A percentile compares a stretch with the other conserved stretches of the same genome.
Evolutionary conservation across 1,140 invertebrate species (phyloP).

Genomic region (Caenorhabditis elegans): DNA sequence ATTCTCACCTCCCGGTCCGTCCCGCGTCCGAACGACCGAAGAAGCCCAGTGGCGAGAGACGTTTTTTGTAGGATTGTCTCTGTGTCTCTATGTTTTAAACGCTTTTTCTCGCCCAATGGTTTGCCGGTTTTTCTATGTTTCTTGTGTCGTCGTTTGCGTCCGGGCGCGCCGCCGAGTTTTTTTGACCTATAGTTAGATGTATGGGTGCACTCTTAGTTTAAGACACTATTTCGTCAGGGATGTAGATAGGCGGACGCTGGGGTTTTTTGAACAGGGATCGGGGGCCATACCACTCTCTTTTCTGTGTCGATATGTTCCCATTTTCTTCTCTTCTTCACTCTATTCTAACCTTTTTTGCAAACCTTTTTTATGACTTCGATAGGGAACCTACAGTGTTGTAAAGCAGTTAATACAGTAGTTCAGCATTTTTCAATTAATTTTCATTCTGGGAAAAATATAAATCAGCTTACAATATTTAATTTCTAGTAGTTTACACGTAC

Average conservation of each 20-base stretch:
- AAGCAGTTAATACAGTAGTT: too few species aligned
- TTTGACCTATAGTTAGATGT: slow-evolving; percentile 31
- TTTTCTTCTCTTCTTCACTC: neutral
- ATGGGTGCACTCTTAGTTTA: neutral
- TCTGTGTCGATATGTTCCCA: neutral
- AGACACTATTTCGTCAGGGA: neutral
- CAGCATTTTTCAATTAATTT: too few species aligned
- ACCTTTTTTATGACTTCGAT: neutral
- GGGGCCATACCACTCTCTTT: slow-evolving; percentile 1
- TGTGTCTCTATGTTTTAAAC: neutral
- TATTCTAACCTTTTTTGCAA: neutral
- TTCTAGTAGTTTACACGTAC: too few species aligned
- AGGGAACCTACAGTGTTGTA: neutral
- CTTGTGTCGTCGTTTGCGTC: slow-evolving; percentile 25
- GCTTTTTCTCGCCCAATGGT: too few species aligned
- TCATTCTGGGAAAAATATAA: too few species aligned
- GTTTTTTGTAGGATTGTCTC: neutral
- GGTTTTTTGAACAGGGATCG: neutral
- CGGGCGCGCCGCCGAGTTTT: slow-evolving; percentile 37
- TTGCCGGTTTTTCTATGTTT: slow-evolving; percentile 17
- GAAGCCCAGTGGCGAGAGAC: neutral
- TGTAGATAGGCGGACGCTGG: neutral
- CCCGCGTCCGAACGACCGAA: neutral
- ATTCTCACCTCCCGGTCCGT: slow-evolving; percentile 24
- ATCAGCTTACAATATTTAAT: too few species aligned